These are phyloP conservation scores for Paraescarpia echinospica DNA, from an alignment of 1,140 invertebrate species.

Conservation along the genomic window DNA sequence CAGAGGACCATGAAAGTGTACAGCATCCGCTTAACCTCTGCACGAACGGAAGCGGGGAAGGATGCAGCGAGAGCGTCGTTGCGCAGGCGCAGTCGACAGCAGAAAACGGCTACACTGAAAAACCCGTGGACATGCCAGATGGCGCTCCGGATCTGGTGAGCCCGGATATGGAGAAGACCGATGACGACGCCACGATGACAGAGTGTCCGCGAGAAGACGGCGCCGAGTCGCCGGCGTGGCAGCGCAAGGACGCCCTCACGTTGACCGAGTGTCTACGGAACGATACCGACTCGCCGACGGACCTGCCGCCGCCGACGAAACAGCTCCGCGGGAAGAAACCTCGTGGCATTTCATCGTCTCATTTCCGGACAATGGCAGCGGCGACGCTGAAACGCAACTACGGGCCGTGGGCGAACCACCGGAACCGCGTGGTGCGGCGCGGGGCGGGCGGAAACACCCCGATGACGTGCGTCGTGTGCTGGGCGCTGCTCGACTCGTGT, in stretches of 20 bases:
- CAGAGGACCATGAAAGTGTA: not conserved
- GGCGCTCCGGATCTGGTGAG: not conserved
- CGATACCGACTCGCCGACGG: not conserved
- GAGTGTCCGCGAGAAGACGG: not conserved
- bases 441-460: not conserved
- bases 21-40: not conserved
- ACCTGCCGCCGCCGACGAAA: not conserved
- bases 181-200: not conserved
- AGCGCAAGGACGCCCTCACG: not conserved
- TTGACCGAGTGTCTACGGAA: not conserved
- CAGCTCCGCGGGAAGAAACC: not conserved
- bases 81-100: not conserved
- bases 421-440: not conserved
- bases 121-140: not conserved
- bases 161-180: not conserved
- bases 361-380: not conserved
- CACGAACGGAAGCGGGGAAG: not conserved
- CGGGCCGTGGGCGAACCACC: not conserved
- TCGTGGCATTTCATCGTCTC: not conserved
- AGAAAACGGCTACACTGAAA: not conserved
- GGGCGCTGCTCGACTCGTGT: constrained; percentile 36
- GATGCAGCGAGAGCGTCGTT: not conserved
- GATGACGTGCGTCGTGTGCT: constrained; percentile 36
- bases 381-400: constrained; percentile 10
- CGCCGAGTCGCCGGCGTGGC: not conserved